Evolutionary conservation across 2,797 vertebrate species (phyloP).

Genomic region (Natrix natrix): DNA sequence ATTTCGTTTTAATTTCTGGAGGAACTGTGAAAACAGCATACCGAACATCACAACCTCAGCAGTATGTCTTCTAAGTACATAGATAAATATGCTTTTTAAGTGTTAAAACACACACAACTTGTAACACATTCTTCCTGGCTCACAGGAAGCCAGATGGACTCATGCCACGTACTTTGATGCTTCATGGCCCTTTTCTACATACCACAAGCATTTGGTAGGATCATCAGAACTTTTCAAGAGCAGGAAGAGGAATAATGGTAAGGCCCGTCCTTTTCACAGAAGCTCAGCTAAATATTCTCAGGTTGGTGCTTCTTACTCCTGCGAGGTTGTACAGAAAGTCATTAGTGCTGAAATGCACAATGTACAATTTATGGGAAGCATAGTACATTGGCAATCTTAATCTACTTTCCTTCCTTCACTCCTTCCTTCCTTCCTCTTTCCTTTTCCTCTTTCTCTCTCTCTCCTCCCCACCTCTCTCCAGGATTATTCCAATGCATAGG

Average conservation of each 20-base stretch:
- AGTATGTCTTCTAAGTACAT: not conserved
- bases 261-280: not conserved
- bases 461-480: not conserved
- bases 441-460: too few relatives aligned
- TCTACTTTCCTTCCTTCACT: too few relatives aligned
- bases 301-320: not conserved
- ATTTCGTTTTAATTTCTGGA: not conserved
- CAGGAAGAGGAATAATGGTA: not conserved
- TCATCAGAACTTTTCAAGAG: slow-evolving; percentile 13
- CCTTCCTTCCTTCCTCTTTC: too few relatives aligned
- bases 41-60: not conserved
- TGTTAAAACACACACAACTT: not conserved
- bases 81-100: not conserved
- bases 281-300: not conserved
- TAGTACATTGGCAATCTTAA: not conserved
- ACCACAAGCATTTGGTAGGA: slow-evolving; percentile 4
- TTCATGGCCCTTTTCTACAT: slow-evolving; percentile 1
- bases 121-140: slow-evolving; percentile 6
- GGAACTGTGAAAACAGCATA: slow-evolving; percentile 4
- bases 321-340: not conserved
- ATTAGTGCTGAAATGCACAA: not conserved
- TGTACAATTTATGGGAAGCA: not conserved
- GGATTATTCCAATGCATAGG: not conserved
- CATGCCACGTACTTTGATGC: not conserved
- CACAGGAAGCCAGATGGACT: slow-evolving; percentile 11